phyloP scores from a whole-genome alignment of 1,140 invertebrate species.

The Berghia stephanieae region DNA sequence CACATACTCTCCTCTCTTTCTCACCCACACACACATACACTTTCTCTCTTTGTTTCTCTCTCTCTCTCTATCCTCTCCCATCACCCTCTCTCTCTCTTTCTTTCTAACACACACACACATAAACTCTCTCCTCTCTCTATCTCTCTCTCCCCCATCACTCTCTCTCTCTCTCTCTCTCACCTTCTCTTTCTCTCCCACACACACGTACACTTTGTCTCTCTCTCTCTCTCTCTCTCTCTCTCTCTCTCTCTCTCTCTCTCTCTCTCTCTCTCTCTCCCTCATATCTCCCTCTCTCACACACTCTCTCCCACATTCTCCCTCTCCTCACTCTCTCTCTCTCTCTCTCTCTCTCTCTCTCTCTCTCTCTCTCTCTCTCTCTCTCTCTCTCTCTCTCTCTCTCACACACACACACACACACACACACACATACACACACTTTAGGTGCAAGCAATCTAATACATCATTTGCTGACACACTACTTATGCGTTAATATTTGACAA shows the following conservation, averaged over 20 bases:
- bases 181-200: background rate
- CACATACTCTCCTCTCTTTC: background rate
- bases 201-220: background rate
- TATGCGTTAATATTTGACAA: no score
- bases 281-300: background rate
- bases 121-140: background rate
- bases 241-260: background rate
- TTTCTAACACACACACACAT: background rate
- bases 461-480: background rate
- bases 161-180: background rate
- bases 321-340: background rate
- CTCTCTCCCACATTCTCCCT: background rate
- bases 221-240: conserved; percentile 11
- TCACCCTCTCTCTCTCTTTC: background rate
- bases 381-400: conserved; percentile 3
- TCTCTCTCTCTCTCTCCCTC: background rate
- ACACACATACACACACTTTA: background rate
- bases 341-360: background rate
- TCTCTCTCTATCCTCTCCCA: background rate
- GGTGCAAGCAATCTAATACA: background rate
- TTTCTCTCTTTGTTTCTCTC: background rate
- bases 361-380: conserved; percentile 18
- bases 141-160: background rate
- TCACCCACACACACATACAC: background rate
- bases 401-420: background rate